phyloP scores from a whole-genome alignment of 2,888 invertebrate species.

The Brenthis hecate region DNA sequence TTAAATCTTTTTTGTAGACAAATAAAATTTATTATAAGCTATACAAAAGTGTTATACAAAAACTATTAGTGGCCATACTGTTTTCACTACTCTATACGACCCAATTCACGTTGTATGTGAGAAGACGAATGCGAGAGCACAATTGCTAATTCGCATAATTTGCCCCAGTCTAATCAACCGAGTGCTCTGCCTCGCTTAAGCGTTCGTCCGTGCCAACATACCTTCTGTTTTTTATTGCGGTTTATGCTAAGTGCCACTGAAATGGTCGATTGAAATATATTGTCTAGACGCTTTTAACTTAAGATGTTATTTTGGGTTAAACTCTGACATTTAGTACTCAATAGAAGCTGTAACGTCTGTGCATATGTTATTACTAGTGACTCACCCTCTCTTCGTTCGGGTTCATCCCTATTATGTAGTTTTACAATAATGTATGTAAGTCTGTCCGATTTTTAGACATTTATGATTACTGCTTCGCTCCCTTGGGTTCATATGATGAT shows the following conservation, averaged over 20 bases:
- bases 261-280: conserved; percentile 30
- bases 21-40: neutral
- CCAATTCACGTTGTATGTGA: conserved; percentile 38
- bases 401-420: no score
- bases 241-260: conserved; percentile 34
- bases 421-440: no score
- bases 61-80: no score
- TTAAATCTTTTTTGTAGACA: no score
- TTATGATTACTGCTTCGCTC: no score
- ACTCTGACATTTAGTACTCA: neutral
- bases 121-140: conserved; percentile 41
- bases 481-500: no score
- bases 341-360: neutral
- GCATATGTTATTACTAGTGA: no score
- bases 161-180: conserved; percentile 60
- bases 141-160: conserved; percentile 64
- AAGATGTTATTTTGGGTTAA: neutral
- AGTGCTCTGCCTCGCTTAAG: conserved; percentile 50
- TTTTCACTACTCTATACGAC: conserved; percentile 22
- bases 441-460: no score
- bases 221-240: conserved; percentile 34
- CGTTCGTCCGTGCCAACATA: conserved; percentile 26
- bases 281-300: conserved; percentile 28
- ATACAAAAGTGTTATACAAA: neutral
- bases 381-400: no score